These are phyloP conservation scores for Cebidichthys violaceus DNA, from an alignment of 2,113 vertebrate species.

Conservation along the genomic window DNA sequence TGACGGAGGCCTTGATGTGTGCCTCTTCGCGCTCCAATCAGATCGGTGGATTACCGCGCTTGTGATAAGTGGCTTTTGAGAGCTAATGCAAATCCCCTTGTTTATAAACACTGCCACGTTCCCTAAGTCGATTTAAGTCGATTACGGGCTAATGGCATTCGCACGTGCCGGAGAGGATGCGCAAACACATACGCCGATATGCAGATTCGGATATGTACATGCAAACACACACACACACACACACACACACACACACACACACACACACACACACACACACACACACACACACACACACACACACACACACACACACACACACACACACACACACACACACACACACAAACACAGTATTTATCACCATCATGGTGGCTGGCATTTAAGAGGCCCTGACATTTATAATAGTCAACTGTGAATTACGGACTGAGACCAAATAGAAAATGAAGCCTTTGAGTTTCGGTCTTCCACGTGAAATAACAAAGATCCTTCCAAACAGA, in stretches of 20 bases:
- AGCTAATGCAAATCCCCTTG: conserved; percentile 75
- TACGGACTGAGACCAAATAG: conserved; percentile 17
- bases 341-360: conserved; percentile 3
- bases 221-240: conserved; percentile 4
- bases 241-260: conserved; percentile 1
- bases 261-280: background rate
- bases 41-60: conserved; percentile 71
- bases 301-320: background rate
- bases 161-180: conserved; percentile 20
- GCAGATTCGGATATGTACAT: conserved; percentile 36
- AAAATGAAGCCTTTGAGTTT: conserved; percentile 39
- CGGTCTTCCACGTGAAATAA: conserved; percentile 31
- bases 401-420: conserved; percentile 32
- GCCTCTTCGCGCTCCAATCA: conserved; percentile 61
- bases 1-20: conserved; percentile 18
- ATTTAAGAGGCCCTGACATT: conserved; percentile 46
- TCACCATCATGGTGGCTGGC: conserved; percentile 16
- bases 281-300: conserved; percentile 1
- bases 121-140: conserved; percentile 72
- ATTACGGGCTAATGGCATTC: conserved; percentile 75
- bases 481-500: conserved; percentile 9
- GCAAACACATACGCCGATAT: conserved; percentile 9
- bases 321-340: background rate
- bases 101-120: conserved; percentile 75
- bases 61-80: conserved; percentile 75